These are phyloP conservation scores for Nasalis larvatus DNA, from an alignment of 2,113 vertebrate genomes.

Conservation along the genomic window DNA sequence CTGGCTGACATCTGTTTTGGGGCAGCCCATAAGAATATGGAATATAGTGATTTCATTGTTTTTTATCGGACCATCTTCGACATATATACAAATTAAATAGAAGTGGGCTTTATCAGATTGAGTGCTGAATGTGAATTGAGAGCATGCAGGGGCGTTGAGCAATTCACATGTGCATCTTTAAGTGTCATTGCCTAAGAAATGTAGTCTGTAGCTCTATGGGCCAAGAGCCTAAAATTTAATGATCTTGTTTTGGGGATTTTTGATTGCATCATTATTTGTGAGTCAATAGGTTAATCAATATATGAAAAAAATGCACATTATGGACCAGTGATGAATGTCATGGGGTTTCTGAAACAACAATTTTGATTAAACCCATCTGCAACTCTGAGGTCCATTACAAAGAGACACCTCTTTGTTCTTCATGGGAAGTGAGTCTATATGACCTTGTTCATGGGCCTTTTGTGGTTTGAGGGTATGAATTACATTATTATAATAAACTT, in stretches of 20 bases:
- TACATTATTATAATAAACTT: neutral
- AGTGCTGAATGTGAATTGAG: neutral
- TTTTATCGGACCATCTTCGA: neutral
- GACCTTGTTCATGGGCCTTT: neutral
- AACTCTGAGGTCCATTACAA: conserved; percentile 11
- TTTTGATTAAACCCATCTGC: conserved; percentile 37
- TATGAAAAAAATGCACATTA: neutral
- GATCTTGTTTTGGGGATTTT: neutral
- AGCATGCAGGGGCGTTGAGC: accelerated
- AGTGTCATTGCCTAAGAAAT: neutral
- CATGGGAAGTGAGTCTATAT: neutral
- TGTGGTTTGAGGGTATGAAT: neutral
- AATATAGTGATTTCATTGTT: neutral
- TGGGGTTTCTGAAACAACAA: conserved; percentile 44
- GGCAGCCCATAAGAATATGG: neutral
- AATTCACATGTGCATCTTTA: accelerated
- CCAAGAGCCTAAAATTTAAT: neutral
- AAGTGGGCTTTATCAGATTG: neutral
- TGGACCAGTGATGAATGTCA: conserved; percentile 25
- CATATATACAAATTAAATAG: neutral
- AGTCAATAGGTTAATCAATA: neutral
- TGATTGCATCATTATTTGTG: neutral
- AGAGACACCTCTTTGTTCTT: neutral
- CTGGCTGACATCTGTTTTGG: neutral
- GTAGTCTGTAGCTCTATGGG: neutral